Conservation (phyloP, 1,140 invertebrate species). For the Bombus pascuorum region DNA sequence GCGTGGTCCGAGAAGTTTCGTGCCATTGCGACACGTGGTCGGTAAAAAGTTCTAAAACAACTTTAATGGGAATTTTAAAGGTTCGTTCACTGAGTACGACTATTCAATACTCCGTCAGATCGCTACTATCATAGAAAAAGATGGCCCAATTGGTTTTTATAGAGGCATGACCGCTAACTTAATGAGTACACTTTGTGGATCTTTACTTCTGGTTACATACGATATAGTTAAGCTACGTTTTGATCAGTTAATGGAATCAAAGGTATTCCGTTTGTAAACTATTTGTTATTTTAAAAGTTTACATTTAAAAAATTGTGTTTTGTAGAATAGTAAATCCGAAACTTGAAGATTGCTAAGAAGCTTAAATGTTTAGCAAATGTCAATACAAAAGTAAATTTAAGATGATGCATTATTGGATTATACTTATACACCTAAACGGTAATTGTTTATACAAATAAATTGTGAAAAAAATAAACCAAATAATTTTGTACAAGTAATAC, state of each 20-base stretch:
- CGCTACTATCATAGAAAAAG: not conserved
- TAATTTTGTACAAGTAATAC: not conserved
- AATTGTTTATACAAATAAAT: not conserved
- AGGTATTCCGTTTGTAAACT: not conserved
- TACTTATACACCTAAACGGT: not conserved
- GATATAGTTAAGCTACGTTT: conserved; percentile 1
- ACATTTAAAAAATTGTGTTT: not conserved
- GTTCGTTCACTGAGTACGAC: not conserved
- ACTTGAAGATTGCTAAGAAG: not conserved
- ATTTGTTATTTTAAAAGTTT: not conserved
- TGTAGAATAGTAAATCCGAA: not conserved
- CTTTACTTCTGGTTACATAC: conserved; percentile 15
- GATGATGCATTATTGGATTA: not conserved
- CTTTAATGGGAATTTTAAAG: not conserved
- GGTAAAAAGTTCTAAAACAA: not conserved
- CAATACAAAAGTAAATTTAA: not conserved
- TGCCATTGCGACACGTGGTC: not conserved
- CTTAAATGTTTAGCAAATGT: not conserved
- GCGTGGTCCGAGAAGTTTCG: not conserved
- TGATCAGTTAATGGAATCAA: not conserved
- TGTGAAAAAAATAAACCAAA: not conserved
- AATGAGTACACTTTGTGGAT: conserved; percentile 15
- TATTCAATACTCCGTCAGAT: not conserved
- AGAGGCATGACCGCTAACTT: conserved; percentile 17
- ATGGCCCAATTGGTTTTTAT: conserved; percentile 18